Base-by-base conservation (phyloP, 2,797 vertebrate species). In the Nothura maculosa region DNA sequence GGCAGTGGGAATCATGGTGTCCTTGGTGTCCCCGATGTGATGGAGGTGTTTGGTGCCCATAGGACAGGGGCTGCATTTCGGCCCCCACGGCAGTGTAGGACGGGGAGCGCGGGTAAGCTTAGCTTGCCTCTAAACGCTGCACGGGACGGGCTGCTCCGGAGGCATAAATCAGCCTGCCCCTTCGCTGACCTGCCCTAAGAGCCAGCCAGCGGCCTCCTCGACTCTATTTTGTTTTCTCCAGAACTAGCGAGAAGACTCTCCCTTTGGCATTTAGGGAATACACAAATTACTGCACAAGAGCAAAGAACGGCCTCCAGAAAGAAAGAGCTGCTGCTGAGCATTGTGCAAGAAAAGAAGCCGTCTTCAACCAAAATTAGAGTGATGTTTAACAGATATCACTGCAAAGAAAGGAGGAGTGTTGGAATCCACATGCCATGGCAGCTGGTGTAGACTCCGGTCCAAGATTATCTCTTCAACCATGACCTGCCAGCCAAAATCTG, bases 91-190 rank as follows among this genome's bases (percentile, higher is more conserved):
- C 30, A 11, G 63, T 20, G 74, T 79, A 81, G 38, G 79, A 1
- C 0, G 60, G 77, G 45, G 18, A 55, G 76, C 12, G 12, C 12
- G 12, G 40, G 40, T 5, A 5, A 40, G 40, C 40, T 40, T 40
- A 13, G 40, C 2, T 1, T 75, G 70, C 45, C 57, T 94, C 81
- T 84, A 85, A 94, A 77, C 2, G 28, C 84, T 80, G 81, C 50
- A 7, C 68, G 81, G 87, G 78, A 83, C n/a, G 30, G 85, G 83
- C 89, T 91, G 79, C 57, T 72, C 55, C 47, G 47, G 70, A 87
- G 84, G 61, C 90, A 93, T 91, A 94, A 96, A 95, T 95, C 93
- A 89, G 61, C 60, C 38, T 95, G 91, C 77, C 91, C 89, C 89
- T 77, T 86, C 77, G 63, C 57, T 95, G 93, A 93, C 96, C 93